These are phyloP conservation scores for Lucilia sericata DNA, from an alignment of 1,140 invertebrate species.

Conservation along the genomic window DNA sequence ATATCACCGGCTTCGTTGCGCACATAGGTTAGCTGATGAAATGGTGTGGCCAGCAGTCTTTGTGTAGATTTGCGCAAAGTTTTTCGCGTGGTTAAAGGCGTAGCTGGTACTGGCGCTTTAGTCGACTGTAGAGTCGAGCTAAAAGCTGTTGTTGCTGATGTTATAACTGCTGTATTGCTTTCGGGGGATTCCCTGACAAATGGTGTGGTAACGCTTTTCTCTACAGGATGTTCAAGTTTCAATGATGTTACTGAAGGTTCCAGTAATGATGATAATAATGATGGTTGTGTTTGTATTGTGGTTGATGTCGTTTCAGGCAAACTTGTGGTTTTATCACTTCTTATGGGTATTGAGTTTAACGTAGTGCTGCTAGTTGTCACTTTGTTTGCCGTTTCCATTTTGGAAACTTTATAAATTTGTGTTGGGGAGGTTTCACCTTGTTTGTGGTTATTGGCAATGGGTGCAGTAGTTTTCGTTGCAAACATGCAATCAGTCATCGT, in stretches of 20 bases:
- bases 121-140: conserved; percentile 44
- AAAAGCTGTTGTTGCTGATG: conserved; percentile 49
- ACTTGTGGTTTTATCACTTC: conserved; percentile 28
- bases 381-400: background rate
- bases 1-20: conserved; percentile 63
- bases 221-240: background rate
- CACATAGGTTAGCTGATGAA: conserved; percentile 60
- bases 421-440: background rate
- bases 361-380: background rate
- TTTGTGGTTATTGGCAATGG: conserved; percentile 23
- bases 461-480: conserved; percentile 46
- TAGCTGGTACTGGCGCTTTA: conserved; percentile 45
- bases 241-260: conserved; percentile 36
- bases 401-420: background rate
- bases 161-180: no score
- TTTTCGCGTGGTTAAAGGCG: conserved; percentile 52
- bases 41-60: conserved; percentile 60
- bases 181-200: background rate
- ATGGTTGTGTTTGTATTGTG: background rate
- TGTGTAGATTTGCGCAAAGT: conserved; percentile 58
- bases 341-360: background rate
- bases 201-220: conserved; percentile 45
- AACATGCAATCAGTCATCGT: conserved; percentile 40
- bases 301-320: background rate
- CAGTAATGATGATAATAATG: conserved; percentile 6